Conservation (phyloP, 2,797 vertebrate genomes). For the Rhadinocentrus ornatus region DNA sequence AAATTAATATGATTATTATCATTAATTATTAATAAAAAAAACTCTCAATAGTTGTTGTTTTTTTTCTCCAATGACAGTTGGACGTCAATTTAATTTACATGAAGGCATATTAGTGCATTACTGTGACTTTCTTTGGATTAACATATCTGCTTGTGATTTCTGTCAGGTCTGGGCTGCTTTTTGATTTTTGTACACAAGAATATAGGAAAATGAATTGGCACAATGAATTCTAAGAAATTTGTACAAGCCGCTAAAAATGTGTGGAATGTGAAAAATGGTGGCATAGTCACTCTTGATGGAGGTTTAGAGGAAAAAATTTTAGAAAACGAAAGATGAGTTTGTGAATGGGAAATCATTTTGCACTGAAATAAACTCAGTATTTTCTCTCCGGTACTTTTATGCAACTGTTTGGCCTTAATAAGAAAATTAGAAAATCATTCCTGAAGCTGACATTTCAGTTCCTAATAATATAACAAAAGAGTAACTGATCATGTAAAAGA, state of each 20-base stretch:
- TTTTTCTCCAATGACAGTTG: no score
- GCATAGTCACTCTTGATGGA: neutral
- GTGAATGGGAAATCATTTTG: neutral
- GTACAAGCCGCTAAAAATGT: neutral
- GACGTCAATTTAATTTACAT: neutral
- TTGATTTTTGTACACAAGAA: no score
- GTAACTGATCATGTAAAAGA: neutral
- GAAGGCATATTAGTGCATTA: neutral
- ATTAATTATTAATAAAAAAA: no score
- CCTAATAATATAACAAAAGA: neutral
- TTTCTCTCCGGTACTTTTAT: slow-evolving; percentile 10
- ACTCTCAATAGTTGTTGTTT: no score
- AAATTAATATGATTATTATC: no score
- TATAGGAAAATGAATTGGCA: neutral
- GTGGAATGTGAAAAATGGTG: neutral
- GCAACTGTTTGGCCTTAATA: neutral
- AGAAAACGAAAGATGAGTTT: no score
- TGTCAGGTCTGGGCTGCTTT: no score
- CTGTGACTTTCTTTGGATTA: neutral
- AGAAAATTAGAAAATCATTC: neutral
- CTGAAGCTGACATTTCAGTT: slow-evolving; percentile 27
- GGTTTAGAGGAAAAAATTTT: no score
- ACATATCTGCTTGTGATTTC: no score
- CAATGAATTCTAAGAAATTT: neutral
- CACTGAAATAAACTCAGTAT: neutral